These are phyloP conservation scores for Notechis scutatus DNA, from an alignment of 2,113 vertebrate species.

Conservation along the genomic window DNA sequence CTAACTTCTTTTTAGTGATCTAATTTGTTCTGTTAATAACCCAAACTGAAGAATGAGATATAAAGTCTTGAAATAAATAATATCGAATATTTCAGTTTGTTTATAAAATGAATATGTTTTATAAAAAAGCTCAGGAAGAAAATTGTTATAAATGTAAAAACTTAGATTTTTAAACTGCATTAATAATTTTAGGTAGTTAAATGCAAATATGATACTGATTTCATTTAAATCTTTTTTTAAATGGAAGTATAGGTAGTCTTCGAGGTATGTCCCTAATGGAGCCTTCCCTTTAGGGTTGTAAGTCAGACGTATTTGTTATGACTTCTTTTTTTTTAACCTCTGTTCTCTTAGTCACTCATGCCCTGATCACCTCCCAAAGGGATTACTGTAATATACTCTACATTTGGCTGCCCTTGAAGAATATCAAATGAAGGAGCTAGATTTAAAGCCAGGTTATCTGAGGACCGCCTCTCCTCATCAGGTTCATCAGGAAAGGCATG, in stretches of 20 bases:
- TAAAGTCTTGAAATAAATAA: not conserved
- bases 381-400: not conserved
- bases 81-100: not conserved
- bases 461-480: not conserved
- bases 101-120: constrained; percentile 5
- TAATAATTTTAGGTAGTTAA: not conserved
- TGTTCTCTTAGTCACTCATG: not conserved
- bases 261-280: not conserved
- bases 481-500: not conserved
- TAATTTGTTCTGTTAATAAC: not conserved
- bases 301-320: not conserved
- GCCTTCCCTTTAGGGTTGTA: not conserved
- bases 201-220: not conserved
- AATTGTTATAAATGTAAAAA: not conserved
- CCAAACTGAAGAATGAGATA: not conserved
- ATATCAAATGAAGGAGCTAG: not conserved
- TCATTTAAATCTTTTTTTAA: not conserved
- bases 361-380: not conserved
- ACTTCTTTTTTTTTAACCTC: not conserved
- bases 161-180: not conserved
- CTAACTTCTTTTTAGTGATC: not conserved
- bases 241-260: not conserved
- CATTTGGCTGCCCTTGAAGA: not conserved
- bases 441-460: not conserved
- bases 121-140: not conserved